Percentiles rank a stretch among this genome's conserved stretches.
phyloP scores from a whole-genome alignment of 2,797 vertebrate species.

The Aplochiton taeniatus region DNA sequence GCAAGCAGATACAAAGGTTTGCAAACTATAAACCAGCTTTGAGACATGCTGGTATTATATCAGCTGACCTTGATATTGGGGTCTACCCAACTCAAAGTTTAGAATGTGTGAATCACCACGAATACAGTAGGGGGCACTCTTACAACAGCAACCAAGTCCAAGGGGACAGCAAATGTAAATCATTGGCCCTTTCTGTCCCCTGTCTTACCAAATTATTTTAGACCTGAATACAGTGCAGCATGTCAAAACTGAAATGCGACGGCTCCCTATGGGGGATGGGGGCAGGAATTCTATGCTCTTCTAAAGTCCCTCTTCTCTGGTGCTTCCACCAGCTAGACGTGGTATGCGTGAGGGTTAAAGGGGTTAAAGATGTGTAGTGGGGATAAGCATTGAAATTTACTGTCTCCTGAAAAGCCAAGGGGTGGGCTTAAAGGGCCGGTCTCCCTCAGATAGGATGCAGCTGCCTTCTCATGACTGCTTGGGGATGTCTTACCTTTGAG shows the following conservation, averaged over 20 bases:
- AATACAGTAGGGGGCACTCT: conserved; percentile 31
- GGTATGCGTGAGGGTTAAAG: neutral
- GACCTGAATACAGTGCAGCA: too few species aligned
- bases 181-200: neutral
- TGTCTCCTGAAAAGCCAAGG: neutral
- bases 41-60: too few species aligned
- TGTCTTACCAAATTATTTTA: neutral
- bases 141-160: conserved; percentile 14
- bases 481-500: conserved; percentile 13
- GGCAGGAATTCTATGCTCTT: too few species aligned
- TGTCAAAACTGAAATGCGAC: too few species aligned
- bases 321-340: neutral
- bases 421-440: conserved; percentile 2
- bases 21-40: too few species aligned
- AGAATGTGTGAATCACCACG: neutral
- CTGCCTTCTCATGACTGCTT: conserved; percentile 20
- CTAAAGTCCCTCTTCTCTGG: neutral
- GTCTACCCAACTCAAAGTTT: too few species aligned
- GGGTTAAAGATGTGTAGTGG: neutral
- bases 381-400: neutral
- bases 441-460: conserved; percentile 40
- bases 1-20: too few species aligned
- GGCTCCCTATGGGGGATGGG: too few species aligned
- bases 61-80: too few species aligned
- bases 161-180: neutral